Conservation (phyloP, 1,140 invertebrate genomes). For the Halesus radiatus region DNA sequence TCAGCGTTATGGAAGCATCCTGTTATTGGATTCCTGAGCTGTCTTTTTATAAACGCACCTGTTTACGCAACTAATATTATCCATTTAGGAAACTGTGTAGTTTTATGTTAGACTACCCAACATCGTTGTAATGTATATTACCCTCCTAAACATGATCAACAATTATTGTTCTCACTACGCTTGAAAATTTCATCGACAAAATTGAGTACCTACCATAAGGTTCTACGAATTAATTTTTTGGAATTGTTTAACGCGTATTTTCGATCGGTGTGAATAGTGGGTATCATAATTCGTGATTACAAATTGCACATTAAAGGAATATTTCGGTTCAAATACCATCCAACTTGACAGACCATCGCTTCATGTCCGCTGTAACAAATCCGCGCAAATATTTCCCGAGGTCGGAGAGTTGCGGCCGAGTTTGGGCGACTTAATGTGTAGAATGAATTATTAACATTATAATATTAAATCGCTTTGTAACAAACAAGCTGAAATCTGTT, state of each 20-base stretch:
- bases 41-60: not conserved
- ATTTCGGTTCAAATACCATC: not conserved
- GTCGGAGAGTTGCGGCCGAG: not conserved
- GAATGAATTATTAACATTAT: not conserved
- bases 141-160: too few species aligned
- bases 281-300: not conserved
- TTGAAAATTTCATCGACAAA: too few species aligned
- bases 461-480: not conserved
- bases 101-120: too few species aligned
- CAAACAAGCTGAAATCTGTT: too few species aligned
- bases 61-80: not conserved
- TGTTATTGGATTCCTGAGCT: not conserved
- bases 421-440: not conserved
- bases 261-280: not conserved
- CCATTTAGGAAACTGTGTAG: too few species aligned
- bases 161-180: too few species aligned
- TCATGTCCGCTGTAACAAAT: not conserved
- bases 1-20: not conserved
- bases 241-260: too few species aligned
- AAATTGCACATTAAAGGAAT: constrained; percentile 10
- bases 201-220: too few species aligned
- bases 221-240: too few species aligned
- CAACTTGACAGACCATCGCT: not conserved
- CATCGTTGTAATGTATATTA: too few species aligned
- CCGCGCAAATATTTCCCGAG: not conserved